phyloP scores from a whole-genome alignment of 2,113 vertebrate genomes.

The Raja brachyura region DNA sequence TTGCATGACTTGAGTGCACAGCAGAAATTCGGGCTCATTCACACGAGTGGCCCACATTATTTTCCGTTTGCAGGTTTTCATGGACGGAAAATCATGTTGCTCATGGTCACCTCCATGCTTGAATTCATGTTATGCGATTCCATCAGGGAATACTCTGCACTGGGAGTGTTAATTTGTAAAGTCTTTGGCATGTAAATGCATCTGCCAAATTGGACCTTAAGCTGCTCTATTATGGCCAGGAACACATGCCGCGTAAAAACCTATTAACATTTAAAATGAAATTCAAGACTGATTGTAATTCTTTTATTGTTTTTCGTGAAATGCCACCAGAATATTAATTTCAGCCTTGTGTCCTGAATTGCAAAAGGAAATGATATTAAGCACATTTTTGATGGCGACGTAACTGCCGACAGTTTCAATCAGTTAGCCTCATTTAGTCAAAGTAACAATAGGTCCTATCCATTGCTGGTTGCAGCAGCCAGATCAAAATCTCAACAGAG shows the following conservation, averaged over 20 bases:
- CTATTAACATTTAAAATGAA: neutral
- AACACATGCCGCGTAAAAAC: neutral
- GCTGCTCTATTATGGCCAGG: neutral
- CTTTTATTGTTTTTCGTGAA: neutral
- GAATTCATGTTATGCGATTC: neutral
- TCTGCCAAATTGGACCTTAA: slow-evolving; percentile 26
- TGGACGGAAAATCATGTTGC: neutral
- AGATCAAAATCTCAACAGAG: slow-evolving; percentile 55
- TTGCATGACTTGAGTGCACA: neutral
- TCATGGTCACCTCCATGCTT: neutral
- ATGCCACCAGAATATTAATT: slow-evolving; percentile 51
- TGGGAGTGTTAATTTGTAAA: slow-evolving; percentile 29
- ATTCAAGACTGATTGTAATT: neutral
- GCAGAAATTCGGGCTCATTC: neutral
- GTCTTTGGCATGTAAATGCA: neutral
- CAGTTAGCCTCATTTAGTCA: slow-evolving; percentile 57
- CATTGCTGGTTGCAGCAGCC: slow-evolving; percentile 50
- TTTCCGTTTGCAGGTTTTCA: neutral
- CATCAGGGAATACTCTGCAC: neutral
- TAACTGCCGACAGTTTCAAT: slow-evolving; percentile 51
- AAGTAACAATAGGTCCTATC: slow-evolving; percentile 49
- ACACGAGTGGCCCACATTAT: neutral
- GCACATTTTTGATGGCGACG: slow-evolving; percentile 56
- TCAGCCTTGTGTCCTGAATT: slow-evolving; percentile 53
- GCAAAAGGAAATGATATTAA: slow-evolving; percentile 67